phyloP scores from a whole-genome alignment of 2,113 vertebrate species.

The Chinchilla lanigera region DNA sequence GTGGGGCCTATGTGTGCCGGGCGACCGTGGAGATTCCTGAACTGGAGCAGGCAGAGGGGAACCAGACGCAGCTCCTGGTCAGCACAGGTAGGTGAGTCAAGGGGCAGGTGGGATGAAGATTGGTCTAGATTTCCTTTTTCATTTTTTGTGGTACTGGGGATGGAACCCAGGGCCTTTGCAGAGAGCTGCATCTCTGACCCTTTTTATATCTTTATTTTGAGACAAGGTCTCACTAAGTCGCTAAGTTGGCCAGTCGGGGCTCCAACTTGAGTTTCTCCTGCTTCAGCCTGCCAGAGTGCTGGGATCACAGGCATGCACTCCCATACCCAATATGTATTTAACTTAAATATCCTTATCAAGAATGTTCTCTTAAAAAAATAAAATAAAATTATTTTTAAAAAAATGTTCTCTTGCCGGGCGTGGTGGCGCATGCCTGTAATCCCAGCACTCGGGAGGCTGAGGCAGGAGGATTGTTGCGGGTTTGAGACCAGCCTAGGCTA shows the following conservation, averaged over 20 bases:
- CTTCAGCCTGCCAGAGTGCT: not conserved
- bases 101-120: too few species aligned
- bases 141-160: not conserved
- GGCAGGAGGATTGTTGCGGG: too few species aligned
- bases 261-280: not conserved
- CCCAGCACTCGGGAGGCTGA: too few species aligned
- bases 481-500: too few species aligned
- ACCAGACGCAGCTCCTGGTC: conserved; percentile 60
- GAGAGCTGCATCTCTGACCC: not conserved
- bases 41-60: fast-evolving
- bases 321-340: not conserved
- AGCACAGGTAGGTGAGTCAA: conserved; percentile 74
- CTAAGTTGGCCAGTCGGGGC: not conserved
- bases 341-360: not conserved
- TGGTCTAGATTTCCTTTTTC: not conserved
- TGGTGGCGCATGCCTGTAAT: too few species aligned
- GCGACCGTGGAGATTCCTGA: conserved; percentile 65
- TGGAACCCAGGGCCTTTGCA: not conserved
- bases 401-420: too few species aligned
- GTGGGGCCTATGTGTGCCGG: conserved; percentile 77
- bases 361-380: not conserved
- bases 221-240: not conserved
- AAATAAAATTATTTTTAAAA: too few species aligned
- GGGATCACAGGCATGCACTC: not conserved
- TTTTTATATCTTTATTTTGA: not conserved